Evolutionary conservation across 1,140 invertebrate species (phyloP).

Genomic region (Drosophila kikkawai): DNA sequence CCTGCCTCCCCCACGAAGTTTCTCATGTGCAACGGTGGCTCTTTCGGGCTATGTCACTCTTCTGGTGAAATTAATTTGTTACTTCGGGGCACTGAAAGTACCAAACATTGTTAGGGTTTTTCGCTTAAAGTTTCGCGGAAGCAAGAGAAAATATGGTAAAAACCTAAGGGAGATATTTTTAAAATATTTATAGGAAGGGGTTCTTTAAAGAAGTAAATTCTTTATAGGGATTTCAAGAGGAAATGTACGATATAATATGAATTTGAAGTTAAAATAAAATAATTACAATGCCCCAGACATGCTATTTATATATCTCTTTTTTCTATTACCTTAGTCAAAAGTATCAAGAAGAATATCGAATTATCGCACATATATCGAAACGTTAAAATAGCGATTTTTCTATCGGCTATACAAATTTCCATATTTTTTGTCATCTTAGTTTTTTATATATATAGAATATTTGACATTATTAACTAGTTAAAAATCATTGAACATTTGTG

Average conservation of each 20-base stretch:
- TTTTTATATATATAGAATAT: background rate
- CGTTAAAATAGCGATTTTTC: no score
- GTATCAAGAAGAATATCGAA: no score
- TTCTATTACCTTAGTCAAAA: no score
- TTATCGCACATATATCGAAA: no score
- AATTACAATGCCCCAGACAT: no score
- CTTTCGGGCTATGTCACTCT: conserved; percentile 54
- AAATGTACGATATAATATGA: no score
- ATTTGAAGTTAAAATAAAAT: no score
- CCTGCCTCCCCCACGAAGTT: conserved; percentile 20
- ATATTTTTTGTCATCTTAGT: no score
- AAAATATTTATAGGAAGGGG: background rate
- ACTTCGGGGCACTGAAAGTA: conserved; percentile 28
- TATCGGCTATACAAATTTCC: no score
- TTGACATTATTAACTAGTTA: background rate
- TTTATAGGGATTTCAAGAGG: no score
- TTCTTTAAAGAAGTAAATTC: no score
- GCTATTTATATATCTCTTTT: no score
- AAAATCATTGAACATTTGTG: background rate
- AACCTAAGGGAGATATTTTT: background rate
- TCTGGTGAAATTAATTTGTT: conserved; percentile 76
- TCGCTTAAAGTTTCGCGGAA: conserved; percentile 42
- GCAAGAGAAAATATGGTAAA: background rate
- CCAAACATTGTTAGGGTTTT: conserved; percentile 46
- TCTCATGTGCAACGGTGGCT: conserved; percentile 39